phyloP scores from a whole-genome alignment of 2,888 invertebrate genomes.

The Steinernema carpocapsae region DNA sequence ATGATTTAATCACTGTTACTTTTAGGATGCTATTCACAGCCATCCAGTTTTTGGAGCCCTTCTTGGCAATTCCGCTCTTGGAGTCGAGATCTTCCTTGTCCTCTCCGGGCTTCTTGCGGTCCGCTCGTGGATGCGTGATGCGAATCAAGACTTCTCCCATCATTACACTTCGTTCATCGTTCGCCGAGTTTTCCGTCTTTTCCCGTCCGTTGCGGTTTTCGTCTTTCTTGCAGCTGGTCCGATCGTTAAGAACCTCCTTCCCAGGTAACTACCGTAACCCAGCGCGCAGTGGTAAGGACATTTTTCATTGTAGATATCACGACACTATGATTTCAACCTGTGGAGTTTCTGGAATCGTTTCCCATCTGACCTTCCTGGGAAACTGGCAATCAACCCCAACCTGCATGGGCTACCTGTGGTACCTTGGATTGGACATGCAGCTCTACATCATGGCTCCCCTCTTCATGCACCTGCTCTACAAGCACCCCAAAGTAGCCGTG shows the following conservation, averaged over 20 bases:
- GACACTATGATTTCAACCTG: constrained; percentile 63
- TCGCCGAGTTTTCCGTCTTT: constrained; percentile 56
- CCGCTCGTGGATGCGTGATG: constrained; percentile 60
- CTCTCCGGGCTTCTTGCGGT: constrained; percentile 65
- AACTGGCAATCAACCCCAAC: constrained; percentile 65
- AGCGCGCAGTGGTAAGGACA: neutral
- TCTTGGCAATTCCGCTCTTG: constrained; percentile 66
- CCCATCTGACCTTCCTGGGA: constrained; percentile 59
- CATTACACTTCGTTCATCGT: constrained; percentile 59
- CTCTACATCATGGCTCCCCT: constrained; percentile 63
- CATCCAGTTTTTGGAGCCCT: constrained; percentile 65
- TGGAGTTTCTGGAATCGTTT: constrained; percentile 53
- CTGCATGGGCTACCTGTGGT: constrained; percentile 67
- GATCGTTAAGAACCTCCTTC: constrained; percentile 38
- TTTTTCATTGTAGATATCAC: constrained; percentile 33
- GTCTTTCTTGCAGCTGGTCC: constrained; percentile 61
- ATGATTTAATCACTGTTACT: neutral
- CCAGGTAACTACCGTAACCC: constrained; percentile 26
- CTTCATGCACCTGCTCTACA: constrained; percentile 57
- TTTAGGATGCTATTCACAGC: constrained; percentile 57
- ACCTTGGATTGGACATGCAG: constrained; percentile 66
- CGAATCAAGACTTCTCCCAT: constrained; percentile 51
- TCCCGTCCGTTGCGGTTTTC: constrained; percentile 61
- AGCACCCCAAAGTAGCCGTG: constrained; percentile 38
- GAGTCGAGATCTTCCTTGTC: constrained; percentile 66